Evolutionary conservation across 2,113 vertebrate species (phyloP).

Genomic region (Argyrosomus japonicus): DNA sequence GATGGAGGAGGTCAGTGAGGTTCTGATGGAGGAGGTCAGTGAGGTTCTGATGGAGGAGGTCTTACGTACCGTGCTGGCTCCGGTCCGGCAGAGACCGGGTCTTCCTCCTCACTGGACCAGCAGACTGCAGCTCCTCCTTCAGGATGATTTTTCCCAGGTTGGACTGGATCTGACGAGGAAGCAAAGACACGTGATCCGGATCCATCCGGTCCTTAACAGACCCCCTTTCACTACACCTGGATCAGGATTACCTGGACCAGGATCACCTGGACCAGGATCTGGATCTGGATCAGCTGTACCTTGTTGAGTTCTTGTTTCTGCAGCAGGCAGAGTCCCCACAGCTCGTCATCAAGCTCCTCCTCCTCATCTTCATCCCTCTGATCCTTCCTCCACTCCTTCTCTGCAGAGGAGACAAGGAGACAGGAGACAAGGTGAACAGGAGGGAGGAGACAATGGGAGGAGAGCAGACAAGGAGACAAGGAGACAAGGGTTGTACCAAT

Average conservation of each 20-base stretch:
- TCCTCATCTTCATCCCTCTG: conserved; percentile 76
- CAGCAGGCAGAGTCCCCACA: conserved; percentile 86
- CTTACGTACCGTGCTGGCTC: conserved; percentile 32
- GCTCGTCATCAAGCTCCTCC: conserved; percentile 86
- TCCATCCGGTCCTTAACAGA: too few relatives aligned
- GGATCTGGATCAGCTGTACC: conserved; percentile 78
- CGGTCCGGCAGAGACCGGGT: conserved; percentile 91
- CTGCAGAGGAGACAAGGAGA: conserved; percentile 66
- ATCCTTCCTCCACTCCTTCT: conserved; percentile 88
- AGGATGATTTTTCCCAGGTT: conserved; percentile 95
- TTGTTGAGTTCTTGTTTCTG: conserved; percentile 93
- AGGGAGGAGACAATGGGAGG: neutral
- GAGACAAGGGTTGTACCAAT: conserved; percentile 84
- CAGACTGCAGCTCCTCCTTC: conserved; percentile 91
- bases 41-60: neutral
- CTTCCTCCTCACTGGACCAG: conserved; percentile 88
- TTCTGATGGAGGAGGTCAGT: too few relatives aligned
- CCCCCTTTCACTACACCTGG: too few relatives aligned
- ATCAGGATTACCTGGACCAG: too few relatives aligned
- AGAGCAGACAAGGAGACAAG: neutral
- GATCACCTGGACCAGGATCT: too few relatives aligned
- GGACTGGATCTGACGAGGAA: conserved; percentile 88
- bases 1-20: too few relatives aligned
- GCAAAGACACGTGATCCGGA: neutral
- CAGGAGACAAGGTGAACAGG: neutral